A percentile compares a stretch with the other conserved stretches of the same genome.
Evolutionary conservation across 2,797 vertebrate genomes (phyloP).

Genomic region (Cuculus canorus): DNA sequence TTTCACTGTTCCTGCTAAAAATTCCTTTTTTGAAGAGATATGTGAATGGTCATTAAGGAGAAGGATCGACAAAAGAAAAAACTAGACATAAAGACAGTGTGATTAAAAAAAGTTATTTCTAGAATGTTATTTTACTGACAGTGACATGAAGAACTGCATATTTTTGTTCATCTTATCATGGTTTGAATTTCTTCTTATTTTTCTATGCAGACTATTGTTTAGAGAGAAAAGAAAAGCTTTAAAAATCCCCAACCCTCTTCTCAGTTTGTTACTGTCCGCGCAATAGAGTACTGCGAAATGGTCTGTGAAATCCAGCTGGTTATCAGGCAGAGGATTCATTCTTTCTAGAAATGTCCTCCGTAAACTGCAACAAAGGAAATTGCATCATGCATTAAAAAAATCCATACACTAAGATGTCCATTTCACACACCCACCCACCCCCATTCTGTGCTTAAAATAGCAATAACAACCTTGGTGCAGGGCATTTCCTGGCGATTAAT

Average conservation of each 20-base stretch:
- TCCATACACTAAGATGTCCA: background rate
- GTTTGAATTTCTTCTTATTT: background rate
- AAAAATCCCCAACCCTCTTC: background rate
- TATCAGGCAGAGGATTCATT: background rate
- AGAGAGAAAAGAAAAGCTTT: background rate
- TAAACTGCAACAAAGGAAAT: conserved; percentile 16
- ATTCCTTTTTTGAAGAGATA: background rate
- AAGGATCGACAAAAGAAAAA: background rate
- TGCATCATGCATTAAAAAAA: background rate
- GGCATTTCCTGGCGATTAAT: conserved; percentile 56
- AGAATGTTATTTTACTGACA: conserved; percentile 5
- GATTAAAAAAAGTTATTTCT: conserved; percentile 31
- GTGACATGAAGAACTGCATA: background rate
- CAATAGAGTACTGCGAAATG: background rate
- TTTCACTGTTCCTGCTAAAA: conserved; percentile 38
- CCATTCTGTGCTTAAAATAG: conserved; percentile 42
- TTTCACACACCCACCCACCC: background rate
- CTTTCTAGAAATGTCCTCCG: background rate
- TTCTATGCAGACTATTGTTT: background rate
- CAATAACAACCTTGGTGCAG: conserved; percentile 42
- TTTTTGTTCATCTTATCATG: background rate
- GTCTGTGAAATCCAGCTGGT: background rate
- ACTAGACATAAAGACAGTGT: background rate
- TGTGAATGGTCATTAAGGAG: conserved; percentile 1
- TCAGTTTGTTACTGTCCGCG: background rate